phyloP scores from a whole-genome alignment of 2,888 invertebrate genomes.

The Archaeoteleia sp. region DNA sequence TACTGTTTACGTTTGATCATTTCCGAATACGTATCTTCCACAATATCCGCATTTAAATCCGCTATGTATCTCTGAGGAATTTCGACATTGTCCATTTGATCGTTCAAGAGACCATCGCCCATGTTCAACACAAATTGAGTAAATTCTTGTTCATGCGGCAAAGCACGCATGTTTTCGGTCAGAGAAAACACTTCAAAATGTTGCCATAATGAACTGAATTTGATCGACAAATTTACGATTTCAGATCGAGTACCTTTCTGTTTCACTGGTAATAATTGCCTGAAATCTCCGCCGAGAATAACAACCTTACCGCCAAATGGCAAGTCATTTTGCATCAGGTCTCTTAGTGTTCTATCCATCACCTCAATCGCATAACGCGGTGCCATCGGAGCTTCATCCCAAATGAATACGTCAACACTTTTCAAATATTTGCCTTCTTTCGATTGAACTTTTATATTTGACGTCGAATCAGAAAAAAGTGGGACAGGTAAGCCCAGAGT shows the following conservation, averaged over 20 bases:
- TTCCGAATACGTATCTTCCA: constrained; percentile 28
- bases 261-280: constrained; percentile 27
- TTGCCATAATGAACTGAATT: constrained; percentile 15
- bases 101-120: constrained; percentile 28
- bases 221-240: constrained; percentile 20
- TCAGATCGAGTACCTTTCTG: constrained; percentile 14
- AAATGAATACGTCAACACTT: constrained; percentile 36
- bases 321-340: constrained; percentile 49
- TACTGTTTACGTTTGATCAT: constrained; percentile 26
- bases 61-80: constrained; percentile 20
- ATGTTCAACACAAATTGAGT: constrained; percentile 23
- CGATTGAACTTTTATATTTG: constrained; percentile 22
- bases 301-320: constrained; percentile 56
- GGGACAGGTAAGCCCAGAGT: constrained; percentile 61
- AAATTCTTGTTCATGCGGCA: constrained; percentile 34
- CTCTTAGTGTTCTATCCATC: constrained; percentile 46
- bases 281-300: constrained; percentile 26
- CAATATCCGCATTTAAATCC: constrained; percentile 30
- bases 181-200: constrained; percentile 21
- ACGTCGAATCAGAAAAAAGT: constrained; percentile 26
- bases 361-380: constrained; percentile 50
- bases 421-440: constrained; percentile 14
- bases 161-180: constrained; percentile 24
- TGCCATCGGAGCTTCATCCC: constrained; percentile 57
- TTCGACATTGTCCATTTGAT: constrained; percentile 21